Evolutionary conservation across 2,888 invertebrate genomes (phyloP), one percentile per base, ranked within the genome.

Genomic region (Nomada ruficornis): DNA sequence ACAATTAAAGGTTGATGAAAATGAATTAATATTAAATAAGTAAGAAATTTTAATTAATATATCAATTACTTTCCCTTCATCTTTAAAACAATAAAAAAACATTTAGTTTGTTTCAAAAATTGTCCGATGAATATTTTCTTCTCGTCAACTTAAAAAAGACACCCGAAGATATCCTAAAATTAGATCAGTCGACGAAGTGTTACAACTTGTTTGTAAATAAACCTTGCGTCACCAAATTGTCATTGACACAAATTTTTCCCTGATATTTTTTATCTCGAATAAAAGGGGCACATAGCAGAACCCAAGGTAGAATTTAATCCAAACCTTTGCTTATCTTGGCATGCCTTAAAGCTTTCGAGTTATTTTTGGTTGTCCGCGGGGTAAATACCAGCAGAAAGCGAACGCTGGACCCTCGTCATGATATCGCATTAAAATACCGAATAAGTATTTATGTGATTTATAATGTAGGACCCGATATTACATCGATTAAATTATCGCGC

Each of bases 301-400:
- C 47, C 15, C 47, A 47, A 47, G 47, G 62, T 68, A 84, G 70
- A 86, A 88, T 84, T 87, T 85, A 80, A 88, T 89, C 86, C 63
- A 85, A 79, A 83, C 64, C 85, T 86, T 86, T 84, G 86, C 84
- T 90, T 89, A 77, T 75, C 88, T 91, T 91, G 91, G 91, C 91
- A 90, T 82, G 83, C 80, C 82, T 59, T 59, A 75, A 68, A 79
- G 82, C 77, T 57, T 84, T 55, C 76, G 54, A 79, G 85, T 86
- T 91, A 91, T 91, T 91, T 89, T 85, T 88, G 89, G 89, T 89
- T 67, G 54, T 26, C 50, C 75, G 20, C 50, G 63, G 55, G 68
- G 52, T 63, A 73, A 52, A 26, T 29, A 69, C 47, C 74, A 68
- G 62, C 13, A 47, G 55, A 65, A 62, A 29, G 50, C 69, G 72